Percentiles rank a stretch among this genome's conserved stretches.
Evolutionary conservation across 2,888 invertebrate species (phyloP).

Genomic region (Callimorpha dominula): DNA sequence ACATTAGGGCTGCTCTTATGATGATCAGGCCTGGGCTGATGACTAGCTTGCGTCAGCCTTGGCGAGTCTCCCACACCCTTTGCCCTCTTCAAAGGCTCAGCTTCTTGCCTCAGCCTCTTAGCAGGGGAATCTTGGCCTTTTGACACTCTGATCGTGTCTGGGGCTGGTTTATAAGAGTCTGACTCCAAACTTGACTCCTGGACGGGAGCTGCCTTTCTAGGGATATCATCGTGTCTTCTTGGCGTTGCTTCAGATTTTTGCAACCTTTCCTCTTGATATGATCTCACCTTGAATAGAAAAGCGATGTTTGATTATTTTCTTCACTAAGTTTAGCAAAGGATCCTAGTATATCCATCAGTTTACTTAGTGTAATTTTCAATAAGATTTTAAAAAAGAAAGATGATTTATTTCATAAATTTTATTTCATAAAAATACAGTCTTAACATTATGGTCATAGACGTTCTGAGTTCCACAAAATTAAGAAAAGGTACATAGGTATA

Average conservation of each 20-base stretch:
- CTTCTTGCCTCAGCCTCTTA: slow-evolving; percentile 79
- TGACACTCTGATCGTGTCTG: slow-evolving; percentile 77
- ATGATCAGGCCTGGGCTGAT: slow-evolving; percentile 78
- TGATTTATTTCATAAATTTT: too few relatives aligned
- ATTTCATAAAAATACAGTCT: too few relatives aligned
- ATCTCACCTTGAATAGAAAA: slow-evolving; percentile 62
- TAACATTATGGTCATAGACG: too few relatives aligned
- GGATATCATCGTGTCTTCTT: slow-evolving; percentile 68
- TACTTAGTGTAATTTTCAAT: not conserved
- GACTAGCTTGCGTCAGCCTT: slow-evolving; percentile 72
- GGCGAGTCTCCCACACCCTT: slow-evolving; percentile 79
- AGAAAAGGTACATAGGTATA: too few relatives aligned
- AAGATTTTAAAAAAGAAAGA: too few relatives aligned
- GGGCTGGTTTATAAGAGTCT: slow-evolving; percentile 75
- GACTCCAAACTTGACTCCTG: slow-evolving; percentile 29
- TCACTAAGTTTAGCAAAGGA: not conserved
- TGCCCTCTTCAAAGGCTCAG: slow-evolving; percentile 80
- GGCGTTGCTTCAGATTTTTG: slow-evolving; percentile 64
- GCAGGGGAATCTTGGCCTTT: slow-evolving; percentile 80
- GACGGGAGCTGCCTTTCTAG: slow-evolving; percentile 59
- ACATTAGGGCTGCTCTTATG: slow-evolving; percentile 89
- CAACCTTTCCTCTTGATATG: slow-evolving; percentile 72
- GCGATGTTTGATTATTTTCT: not conserved
- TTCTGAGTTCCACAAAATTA: too few relatives aligned
- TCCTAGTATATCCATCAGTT: not conserved